These are phyloP conservation scores for Neolamprologus cancellatus DNA, from an alignment of 2,113 vertebrate genomes.

Conservation along the genomic window DNA sequence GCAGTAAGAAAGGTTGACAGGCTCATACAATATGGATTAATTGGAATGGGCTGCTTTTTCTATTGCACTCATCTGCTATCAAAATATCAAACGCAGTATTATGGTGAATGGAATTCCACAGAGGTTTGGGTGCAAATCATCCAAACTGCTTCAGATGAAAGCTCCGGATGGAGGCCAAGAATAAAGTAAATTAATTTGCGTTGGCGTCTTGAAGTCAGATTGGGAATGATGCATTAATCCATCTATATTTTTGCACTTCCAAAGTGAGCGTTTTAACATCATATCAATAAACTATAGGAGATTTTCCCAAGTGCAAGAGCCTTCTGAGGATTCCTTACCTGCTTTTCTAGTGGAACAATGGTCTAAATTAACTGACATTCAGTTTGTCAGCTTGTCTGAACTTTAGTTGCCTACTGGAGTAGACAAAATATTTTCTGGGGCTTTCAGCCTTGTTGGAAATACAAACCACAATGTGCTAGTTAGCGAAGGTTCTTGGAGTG, in stretches of 20 bases:
- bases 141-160: neutral
- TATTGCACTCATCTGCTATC: neutral
- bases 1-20: constrained; percentile 13
- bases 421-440: neutral
- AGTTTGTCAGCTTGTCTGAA: neutral
- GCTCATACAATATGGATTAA: constrained; percentile 42
- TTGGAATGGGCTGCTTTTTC: constrained; percentile 14
- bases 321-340: neutral
- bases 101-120: neutral
- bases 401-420: neutral
- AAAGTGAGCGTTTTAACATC: neutral
- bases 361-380: neutral
- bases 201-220: neutral
- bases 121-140: neutral
- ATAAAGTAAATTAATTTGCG: neutral
- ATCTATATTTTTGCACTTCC: neutral
- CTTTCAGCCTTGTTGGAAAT: neutral
- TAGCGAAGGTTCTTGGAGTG: neutral
- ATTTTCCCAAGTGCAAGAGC: neutral
- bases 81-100: neutral
- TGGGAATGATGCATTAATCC: neutral
- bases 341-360: neutral
- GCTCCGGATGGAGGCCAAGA: neutral
- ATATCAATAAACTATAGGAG: neutral
- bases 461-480: neutral